Evolutionary conservation across 2,113 vertebrate species (phyloP).

Genomic region (Struthidea cinerea): DNA sequence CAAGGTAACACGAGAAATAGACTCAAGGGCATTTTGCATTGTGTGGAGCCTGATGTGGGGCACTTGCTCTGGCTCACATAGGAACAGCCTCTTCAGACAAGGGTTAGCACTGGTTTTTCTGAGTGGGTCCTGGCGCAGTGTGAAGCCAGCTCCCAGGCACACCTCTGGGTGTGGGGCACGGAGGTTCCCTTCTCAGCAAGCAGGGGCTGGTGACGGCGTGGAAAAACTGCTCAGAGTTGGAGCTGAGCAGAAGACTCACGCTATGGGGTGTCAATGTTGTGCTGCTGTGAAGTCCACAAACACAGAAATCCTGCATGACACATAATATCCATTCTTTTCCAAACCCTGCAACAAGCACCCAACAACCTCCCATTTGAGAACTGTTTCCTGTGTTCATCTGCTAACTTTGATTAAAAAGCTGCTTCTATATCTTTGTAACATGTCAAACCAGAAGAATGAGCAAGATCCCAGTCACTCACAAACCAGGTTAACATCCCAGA

Average conservation of each 20-base stretch:
- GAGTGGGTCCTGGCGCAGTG: background rate
- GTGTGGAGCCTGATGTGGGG: background rate
- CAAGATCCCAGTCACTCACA: background rate
- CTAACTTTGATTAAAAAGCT: background rate
- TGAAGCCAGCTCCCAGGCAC: background rate
- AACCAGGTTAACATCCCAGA: background rate
- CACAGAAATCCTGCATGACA: background rate
- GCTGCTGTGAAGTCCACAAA: background rate
- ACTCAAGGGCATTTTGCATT: background rate
- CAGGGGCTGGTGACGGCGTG: background rate
- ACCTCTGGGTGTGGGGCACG: accelerated
- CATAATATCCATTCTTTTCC: background rate
- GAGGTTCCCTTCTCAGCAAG: background rate
- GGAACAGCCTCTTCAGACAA: background rate
- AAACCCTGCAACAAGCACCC: background rate
- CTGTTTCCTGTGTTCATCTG: background rate
- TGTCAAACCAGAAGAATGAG: background rate
- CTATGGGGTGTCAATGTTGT: accelerated
- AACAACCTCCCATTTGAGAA: background rate
- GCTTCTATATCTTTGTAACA: background rate
- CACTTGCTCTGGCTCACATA: background rate
- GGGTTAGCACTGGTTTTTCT: background rate
- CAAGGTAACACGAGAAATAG: background rate
- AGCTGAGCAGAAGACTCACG: background rate
- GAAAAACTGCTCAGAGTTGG: background rate